Evolutionary conservation across 1,140 invertebrate species (phyloP), one percentile per base, ranked within the genome.

Genomic region (Aphaenogaster floridana): DNA sequence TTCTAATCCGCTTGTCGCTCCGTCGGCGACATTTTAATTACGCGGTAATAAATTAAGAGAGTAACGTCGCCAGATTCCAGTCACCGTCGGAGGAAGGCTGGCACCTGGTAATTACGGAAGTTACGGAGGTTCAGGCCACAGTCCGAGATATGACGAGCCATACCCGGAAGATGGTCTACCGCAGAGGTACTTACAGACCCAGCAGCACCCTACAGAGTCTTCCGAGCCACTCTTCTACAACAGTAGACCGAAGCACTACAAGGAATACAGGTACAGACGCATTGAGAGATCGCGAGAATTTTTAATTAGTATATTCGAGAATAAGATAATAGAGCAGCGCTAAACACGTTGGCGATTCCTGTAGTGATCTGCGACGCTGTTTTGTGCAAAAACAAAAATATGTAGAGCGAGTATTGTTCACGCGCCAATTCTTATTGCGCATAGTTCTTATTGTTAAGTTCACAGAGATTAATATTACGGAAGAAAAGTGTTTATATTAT

Each of bases 141-240:
- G 95, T 93, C 93, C 94, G 59, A 92, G 94, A 42, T 95, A 96
- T 66, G 96, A 96, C 90, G 94, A 95, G 79, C 93, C 95, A 64
- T 95, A 96, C 85, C 95, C 95, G 77, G 95, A 95, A 84, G 96
- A 96, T 91, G 95, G 95, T 89, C 95, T 92, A 94, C 93, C 94
- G 72, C 96, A 97, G 93, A 93, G 93, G 57, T 95, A 94, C 89
- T 92, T 92, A 15, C 90, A 88, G 74, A 95, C 92, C 93, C 95
- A 91, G 94, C 95, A 91, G 94, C 95, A 93, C 78, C 93, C 88
- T 92, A 92, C 92, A 87, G 95, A 95, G 91, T 93, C 93, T 93
- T 97, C 97, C 90, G 98, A 99, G 95, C 98, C 98, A 89, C 96
- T 99, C 86, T 99, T 97, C 94, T 99, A 99, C 94, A 99, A 99